Conservation (phyloP, 2,113 vertebrate genomes). For the Irena cyanogastra region DNA sequence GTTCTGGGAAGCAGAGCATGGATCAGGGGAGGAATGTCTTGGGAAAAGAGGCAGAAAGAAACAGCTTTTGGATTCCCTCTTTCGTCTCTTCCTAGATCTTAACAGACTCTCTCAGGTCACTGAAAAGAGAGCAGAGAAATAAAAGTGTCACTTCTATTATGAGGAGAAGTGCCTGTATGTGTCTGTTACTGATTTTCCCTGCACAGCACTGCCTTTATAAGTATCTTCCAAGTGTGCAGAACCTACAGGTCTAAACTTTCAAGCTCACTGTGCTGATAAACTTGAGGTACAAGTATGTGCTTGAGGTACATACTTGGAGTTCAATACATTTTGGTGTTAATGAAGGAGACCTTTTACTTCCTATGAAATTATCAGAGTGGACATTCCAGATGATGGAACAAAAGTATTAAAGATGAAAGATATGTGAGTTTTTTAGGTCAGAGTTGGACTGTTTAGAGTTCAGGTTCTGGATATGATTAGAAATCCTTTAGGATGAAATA, state of each 20-base stretch:
- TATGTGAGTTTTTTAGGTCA: background rate
- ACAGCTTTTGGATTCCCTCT: background rate
- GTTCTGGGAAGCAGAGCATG: background rate
- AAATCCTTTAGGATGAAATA: background rate
- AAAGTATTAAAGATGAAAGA: background rate
- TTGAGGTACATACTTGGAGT: fast-evolving
- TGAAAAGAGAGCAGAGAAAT: background rate
- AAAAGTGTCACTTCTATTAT: background rate
- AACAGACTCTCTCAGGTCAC: background rate
- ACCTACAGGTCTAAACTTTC: background rate
- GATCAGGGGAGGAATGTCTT: background rate
- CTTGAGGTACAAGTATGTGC: background rate
- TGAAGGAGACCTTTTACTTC: background rate
- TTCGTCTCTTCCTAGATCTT: background rate
- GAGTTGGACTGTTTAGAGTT: background rate
- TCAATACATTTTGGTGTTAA: background rate
- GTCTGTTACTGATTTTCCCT: background rate
- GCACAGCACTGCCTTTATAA: background rate
- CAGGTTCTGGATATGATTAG: background rate
- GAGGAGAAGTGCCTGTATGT: background rate
- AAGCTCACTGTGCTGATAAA: background rate
- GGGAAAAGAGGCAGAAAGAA: background rate
- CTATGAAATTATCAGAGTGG: background rate
- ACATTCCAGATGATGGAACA: background rate
- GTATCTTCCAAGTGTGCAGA: background rate